Evolutionary conservation across 1,140 invertebrate species (phyloP), one percentile per base, ranked within the genome.

Genomic region (Teleopsis dalmanni): DNA sequence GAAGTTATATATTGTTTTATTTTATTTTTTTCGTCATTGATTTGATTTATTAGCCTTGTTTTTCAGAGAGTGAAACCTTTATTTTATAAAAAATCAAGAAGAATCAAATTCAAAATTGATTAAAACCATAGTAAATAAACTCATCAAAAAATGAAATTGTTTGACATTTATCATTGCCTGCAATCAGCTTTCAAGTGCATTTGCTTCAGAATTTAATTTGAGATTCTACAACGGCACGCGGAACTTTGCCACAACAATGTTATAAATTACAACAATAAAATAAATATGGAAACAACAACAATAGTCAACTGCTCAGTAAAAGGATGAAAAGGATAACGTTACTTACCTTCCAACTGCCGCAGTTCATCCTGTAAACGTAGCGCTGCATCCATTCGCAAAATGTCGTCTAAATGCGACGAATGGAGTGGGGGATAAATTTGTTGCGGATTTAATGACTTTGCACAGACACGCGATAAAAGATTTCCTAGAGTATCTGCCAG

Each of bases 401-500:
- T 52, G 38, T 57, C 55, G 16, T 70, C 44, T 51, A 80, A 75
- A 41, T 72, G 74, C 55, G 63, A 60, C 19, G 51, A 47, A 53
- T 78, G 69, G 34, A 83, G 73, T 46, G 67, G 48, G 3, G 90
- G 90, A 69, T 89, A 85, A 55, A 81, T 74, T 66, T 83, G 81
- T 11, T 74, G 60, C 16, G 84, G 83, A 79, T 98, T 98, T 22
- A 98, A 70, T 21, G 80, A 69, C 52, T 75, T 76, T 25, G 85
- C 83, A 53, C 81, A 83, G 62, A 83, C 87, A 38, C 95, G 78
- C 56, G 78, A 87, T 18, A 96, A 74, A 27, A 98, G 75, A 77
- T 98, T 98, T 19, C 94, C 95, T 2, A 97, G 70, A 4, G 87
- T 93, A 67, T 97, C 87, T 3, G 92, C 92, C 36, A 99, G 72